Base-by-base conservation (phyloP, 2,113 vertebrate species). In the Mormyrus lacerda region DNA sequence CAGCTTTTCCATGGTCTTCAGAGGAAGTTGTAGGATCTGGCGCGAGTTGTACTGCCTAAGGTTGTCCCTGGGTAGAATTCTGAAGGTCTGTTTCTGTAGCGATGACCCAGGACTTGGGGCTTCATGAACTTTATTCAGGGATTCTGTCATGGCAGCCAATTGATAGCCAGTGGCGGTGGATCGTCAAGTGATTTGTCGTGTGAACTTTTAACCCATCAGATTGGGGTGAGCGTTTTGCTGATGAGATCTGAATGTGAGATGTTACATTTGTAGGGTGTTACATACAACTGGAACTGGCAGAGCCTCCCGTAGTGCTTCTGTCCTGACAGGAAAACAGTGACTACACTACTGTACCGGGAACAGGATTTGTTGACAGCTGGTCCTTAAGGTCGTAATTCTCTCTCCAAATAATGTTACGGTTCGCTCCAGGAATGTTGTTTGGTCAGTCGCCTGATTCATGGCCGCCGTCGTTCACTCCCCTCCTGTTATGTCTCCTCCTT, bases 401-500 rank as follows among this genome's bases (percentile, higher is more conserved):
- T n/a, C 27, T 8, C 11, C 1, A 21, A 17, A 2, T 82, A 4
- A 51, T 82, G 88, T 51, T 15, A 17, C 45, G 4, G 6, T 83
- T 45, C 51, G 17, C 44, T 47, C 51, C 39, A 31, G 50, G 88
- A 61, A 27, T 89, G 87, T 65, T 21, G 87, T 61, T 24, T 42
- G 87, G 87, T 87, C 51, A 87, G 87, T n/a, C 19, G 24, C 61
- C 87, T 61, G 42, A 65, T 87, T 44, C 39, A 24, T 47, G 53
- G 55, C 35, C 21, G 0, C 31, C 31, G 42, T 83, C 24, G n/a
- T 85, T 61, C 79, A 83, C 53, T 84, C 79, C 88, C 42, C 50
- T 84, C 48, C 79, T 42, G 27, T 39, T 85, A 24, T 91, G 88
- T 90, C 91, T 84, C 90, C 90, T 92, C 44, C n/a, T 84, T 93